Evolutionary conservation across 2,888 invertebrate species (phyloP).

Genomic region (Pollenia griseotomentosa): DNA sequence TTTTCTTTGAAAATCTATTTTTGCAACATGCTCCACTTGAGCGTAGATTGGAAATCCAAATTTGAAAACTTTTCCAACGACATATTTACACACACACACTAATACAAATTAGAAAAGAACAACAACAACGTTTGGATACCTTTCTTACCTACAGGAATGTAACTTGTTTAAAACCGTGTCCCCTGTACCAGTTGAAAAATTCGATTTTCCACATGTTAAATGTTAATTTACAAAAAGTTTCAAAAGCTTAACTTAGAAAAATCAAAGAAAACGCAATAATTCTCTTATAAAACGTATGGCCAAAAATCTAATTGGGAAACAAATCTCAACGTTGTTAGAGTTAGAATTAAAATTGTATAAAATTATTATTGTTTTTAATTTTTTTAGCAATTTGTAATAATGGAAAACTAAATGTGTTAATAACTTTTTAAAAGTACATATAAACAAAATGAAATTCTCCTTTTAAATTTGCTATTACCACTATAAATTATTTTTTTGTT

Average conservation of each 20-base stretch:
- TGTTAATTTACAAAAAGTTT: slow-evolving; percentile 5
- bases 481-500: slow-evolving; percentile 32
- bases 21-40: slow-evolving; percentile 58
- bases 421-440: slow-evolving; percentile 66
- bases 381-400: slow-evolving; percentile 51
- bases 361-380: slow-evolving; percentile 37
- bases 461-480: slow-evolving; percentile 59
- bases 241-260: slow-evolving; percentile 40
- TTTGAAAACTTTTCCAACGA: slow-evolving; percentile 40
- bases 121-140: slow-evolving; percentile 14
- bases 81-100: background rate
- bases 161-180: background rate
- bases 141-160: slow-evolving; percentile 2
- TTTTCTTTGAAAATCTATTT: slow-evolving; percentile 24
- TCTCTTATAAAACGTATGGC: slow-evolving; percentile 53
- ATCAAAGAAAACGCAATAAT: slow-evolving; percentile 2
- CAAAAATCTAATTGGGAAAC: slow-evolving; percentile 56
- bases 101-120: slow-evolving; percentile 11
- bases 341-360: slow-evolving; percentile 45
- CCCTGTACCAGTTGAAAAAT: background rate
- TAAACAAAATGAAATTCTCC: slow-evolving; percentile 22
- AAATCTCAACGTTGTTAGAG: slow-evolving; percentile 57
- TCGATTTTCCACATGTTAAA: slow-evolving; percentile 23
- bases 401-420: slow-evolving; percentile 65
- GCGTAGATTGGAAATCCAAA: slow-evolving; percentile 33